Conservation (phyloP, 2,888 invertebrate species). For the Tipula vernalis region DNA sequence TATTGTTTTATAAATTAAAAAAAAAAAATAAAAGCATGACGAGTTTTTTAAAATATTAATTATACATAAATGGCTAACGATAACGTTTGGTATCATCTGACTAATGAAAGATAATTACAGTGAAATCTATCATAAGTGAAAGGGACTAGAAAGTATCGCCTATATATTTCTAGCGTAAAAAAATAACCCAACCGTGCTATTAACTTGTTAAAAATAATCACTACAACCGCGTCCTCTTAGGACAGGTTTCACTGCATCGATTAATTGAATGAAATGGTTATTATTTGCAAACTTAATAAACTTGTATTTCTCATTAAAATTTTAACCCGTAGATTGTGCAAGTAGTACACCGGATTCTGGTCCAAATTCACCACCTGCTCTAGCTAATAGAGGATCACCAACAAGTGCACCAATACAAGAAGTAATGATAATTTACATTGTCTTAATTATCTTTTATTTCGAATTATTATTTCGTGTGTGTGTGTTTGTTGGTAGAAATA, state of each 20-base stretch:
- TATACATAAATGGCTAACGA: not conserved
- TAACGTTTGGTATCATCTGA: not conserved
- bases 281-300: not conserved
- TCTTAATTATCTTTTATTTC: not conserved
- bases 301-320: not conserved
- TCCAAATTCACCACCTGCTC: conserved; percentile 60
- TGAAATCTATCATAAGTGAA: not conserved
- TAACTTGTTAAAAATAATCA: too few species aligned
- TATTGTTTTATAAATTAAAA: not conserved
- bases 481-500: not conserved
- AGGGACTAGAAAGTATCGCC: too few species aligned
- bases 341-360: conserved; percentile 60
- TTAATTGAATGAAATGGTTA: not conserved
- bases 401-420: conserved; percentile 64
- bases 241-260: not conserved
- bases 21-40: not conserved
- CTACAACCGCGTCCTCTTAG: not conserved
- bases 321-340: conserved; percentile 35
- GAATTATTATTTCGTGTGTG: not conserved
- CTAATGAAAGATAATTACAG: not conserved
- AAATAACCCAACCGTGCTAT: too few species aligned
- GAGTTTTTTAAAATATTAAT: not conserved
- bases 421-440: not conserved
- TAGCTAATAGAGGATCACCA: conserved; percentile 49
- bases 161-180: not conserved